These are phyloP conservation scores for Drosophila trapezifrons DNA, from an alignment of 1,140 invertebrate genomes.

Conservation along the genomic window DNA sequence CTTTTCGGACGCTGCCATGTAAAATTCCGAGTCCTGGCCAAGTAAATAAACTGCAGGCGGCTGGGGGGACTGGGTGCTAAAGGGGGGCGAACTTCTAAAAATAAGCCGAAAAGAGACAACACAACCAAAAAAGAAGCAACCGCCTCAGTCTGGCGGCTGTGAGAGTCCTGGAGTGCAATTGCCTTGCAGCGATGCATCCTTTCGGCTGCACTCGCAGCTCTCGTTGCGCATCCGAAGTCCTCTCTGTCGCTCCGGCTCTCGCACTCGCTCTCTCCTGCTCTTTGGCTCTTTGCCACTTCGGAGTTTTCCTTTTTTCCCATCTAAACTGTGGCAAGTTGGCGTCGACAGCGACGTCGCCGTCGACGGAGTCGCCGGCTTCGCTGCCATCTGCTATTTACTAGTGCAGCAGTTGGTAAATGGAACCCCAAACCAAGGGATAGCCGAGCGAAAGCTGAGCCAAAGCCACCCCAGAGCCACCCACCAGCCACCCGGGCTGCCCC, in stretches of 20 bases:
- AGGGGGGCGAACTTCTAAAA: conserved; percentile 71
- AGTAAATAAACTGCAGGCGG: conserved; percentile 69
- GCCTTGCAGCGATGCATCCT: conserved; percentile 71
- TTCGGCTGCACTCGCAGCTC: conserved; percentile 61
- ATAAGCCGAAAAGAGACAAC: conserved; percentile 82
- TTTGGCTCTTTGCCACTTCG: conserved; percentile 30
- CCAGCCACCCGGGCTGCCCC: conserved; percentile 17
- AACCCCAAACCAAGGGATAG: conserved; percentile 3
- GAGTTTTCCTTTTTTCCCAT: conserved; percentile 71
- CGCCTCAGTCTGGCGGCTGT: conserved; percentile 62
- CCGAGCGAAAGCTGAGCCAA: neutral
- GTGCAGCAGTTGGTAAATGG: conserved; percentile 47
- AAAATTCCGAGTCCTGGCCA: conserved; percentile 68
- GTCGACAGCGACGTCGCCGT: conserved; percentile 46
- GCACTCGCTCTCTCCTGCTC: conserved; percentile 10
- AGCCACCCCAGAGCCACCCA: conserved; percentile 12
- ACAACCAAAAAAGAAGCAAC: conserved; percentile 76
- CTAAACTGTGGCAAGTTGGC: conserved; percentile 80
- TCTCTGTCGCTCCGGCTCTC: conserved; percentile 19
- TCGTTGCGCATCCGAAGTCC: conserved; percentile 40
- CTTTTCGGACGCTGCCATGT: conserved; percentile 48
- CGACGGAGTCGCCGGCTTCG: conserved; percentile 9
- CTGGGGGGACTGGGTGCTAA: neutral
- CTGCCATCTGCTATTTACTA: conserved; percentile 66
- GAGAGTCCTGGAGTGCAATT: conserved; percentile 70